A percentile compares a stretch with the other conserved stretches of the same genome.
Conservation (phyloP, 2,888 invertebrate genomes). For the Pyralis farinalis region DNA sequence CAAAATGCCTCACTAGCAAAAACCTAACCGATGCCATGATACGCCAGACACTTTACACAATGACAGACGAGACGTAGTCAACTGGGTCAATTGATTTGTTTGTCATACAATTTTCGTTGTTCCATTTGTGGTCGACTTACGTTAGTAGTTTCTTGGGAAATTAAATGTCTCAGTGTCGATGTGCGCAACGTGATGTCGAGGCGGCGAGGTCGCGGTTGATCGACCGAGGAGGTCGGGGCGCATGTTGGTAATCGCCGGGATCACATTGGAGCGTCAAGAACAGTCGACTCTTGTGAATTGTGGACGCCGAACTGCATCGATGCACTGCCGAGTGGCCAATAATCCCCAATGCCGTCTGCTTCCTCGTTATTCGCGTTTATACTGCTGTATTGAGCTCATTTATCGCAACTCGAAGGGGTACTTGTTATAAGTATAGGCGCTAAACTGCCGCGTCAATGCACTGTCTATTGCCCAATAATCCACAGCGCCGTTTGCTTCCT, state of each 20-base stretch:
- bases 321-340: slow-evolving; percentile 17
- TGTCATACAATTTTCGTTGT: slow-evolving; percentile 14
- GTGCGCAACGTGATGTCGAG: background rate
- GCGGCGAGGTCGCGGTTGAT: slow-evolving; percentile 17
- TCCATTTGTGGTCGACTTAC: slow-evolving; percentile 14
- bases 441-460: slow-evolving; percentile 8
- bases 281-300: slow-evolving; percentile 57
- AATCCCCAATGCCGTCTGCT: slow-evolving; percentile 11
- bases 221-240: slow-evolving; percentile 23
- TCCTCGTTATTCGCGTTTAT: background rate
- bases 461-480: slow-evolving; percentile 1
- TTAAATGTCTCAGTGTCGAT: background rate
- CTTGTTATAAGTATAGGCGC: slow-evolving; percentile 14
- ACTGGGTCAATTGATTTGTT: slow-evolving; percentile 27
- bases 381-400: too few relatives aligned
- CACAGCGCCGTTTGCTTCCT: slow-evolving; percentile 14
- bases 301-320: slow-evolving; percentile 13
- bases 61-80: slow-evolving; percentile 10
- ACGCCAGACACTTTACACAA: background rate
- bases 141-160: background rate
- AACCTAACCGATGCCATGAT: background rate
- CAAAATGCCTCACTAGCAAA: background rate
- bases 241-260: slow-evolving; percentile 39
- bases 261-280: slow-evolving; percentile 49
- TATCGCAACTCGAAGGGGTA: slow-evolving; percentile 2